A percentile compares a stretch with the other conserved stretches of the same genome.
phyloP scores from a whole-genome alignment of 2,797 vertebrate genomes.

The Neopelma chrysocephalum region DNA sequence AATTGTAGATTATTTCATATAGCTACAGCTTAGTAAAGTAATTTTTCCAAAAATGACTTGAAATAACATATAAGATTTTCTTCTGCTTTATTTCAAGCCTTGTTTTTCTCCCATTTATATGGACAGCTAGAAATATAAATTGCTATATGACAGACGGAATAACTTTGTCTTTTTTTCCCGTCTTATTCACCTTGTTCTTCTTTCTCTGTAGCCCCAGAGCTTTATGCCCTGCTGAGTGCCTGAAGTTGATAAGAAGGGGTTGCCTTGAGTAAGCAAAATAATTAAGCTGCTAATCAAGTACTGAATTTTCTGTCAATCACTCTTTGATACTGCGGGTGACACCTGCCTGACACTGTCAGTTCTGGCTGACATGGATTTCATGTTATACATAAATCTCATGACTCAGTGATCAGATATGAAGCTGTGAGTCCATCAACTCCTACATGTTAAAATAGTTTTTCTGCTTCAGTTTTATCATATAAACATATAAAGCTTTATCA shows the following conservation, averaged over 20 bases:
- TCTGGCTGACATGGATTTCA: neutral
- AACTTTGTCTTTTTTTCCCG: neutral
- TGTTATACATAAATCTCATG: neutral
- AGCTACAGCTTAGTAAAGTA: neutral
- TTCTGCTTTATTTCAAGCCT: neutral
- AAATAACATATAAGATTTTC: conserved; percentile 1
- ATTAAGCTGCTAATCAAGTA: neutral
- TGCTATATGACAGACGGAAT: neutral
- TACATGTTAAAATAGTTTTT: neutral
- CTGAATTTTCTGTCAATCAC: neutral
- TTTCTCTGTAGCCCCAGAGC: neutral
- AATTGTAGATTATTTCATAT: neutral
- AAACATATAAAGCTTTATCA: no score
- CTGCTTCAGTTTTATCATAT: neutral
- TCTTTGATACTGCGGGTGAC: neutral
- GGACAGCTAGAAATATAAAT: neutral
- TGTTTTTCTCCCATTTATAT: neutral
- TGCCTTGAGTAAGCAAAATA: neutral
- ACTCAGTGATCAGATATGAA: neutral
- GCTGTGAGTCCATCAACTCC: neutral
- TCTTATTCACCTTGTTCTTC: neutral
- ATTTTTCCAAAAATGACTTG: conserved; percentile 2
- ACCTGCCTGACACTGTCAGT: neutral
- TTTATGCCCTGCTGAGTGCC: neutral
- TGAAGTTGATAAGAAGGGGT: neutral